phyloP scores from a whole-genome alignment of 2,113 vertebrate genomes.

The Sarotherodon lohbergeri region DNA sequence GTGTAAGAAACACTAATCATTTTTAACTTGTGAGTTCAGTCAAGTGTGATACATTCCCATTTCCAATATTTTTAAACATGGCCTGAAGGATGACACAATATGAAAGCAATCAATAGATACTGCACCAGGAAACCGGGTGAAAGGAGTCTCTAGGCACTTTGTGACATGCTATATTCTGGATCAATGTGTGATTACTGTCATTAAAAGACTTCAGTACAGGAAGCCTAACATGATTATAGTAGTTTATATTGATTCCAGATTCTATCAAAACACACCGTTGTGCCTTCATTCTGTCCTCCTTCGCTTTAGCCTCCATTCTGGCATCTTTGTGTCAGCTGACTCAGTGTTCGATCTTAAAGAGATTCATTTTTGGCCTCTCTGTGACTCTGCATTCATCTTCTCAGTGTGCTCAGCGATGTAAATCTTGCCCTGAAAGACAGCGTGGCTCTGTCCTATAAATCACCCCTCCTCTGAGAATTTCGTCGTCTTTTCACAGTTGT shows the following conservation, averaged over 20 bases:
- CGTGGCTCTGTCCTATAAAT: conserved; percentile 30
- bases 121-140: neutral
- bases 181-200: neutral
- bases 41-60: neutral
- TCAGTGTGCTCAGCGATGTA: conserved; percentile 2
- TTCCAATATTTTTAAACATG: neutral
- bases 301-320: neutral
- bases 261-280: neutral
- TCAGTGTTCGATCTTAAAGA: neutral
- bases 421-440: conserved; percentile 18
- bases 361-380: neutral
- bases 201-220: neutral
- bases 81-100: neutral
- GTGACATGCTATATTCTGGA: neutral
- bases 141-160: neutral
- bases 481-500: neutral
- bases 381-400: neutral
- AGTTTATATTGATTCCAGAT: neutral
- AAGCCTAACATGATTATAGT: neutral
- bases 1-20: neutral
- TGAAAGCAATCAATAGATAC: neutral
- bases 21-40: neutral
- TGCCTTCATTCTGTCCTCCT: neutral
- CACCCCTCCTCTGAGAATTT: conserved; percentile 37
- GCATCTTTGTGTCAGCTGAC: neutral